These are phyloP conservation scores for Tyria jacobaeae DNA, from an alignment of 2,888 invertebrate species.

Conservation along the genomic window DNA sequence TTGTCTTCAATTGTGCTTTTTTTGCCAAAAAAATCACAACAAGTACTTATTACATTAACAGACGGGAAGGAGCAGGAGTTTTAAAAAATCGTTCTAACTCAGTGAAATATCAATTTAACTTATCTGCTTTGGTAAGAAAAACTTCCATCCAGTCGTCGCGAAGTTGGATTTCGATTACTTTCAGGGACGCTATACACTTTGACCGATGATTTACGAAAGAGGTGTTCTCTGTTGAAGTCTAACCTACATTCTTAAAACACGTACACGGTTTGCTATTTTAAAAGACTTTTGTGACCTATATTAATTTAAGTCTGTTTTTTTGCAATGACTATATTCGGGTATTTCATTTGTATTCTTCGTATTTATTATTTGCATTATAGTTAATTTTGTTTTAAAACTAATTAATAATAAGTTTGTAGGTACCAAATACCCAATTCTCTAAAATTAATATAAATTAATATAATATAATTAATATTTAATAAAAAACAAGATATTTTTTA, in stretches of 20 bases:
- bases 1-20: background rate
- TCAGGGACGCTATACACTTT: constrained; percentile 30
- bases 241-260: background rate
- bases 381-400: too few relatives aligned
- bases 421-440: too few relatives aligned
- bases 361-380: too few relatives aligned
- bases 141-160: constrained; percentile 41
- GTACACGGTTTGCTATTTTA: too few relatives aligned
- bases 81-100: constrained; percentile 46
- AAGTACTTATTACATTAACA: constrained; percentile 32
- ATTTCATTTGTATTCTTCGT: too few relatives aligned
- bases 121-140: constrained; percentile 56
- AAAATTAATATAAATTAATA: too few relatives aligned
- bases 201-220: background rate
- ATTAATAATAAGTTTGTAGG: too few relatives aligned
- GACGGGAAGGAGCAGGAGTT: constrained; percentile 22
- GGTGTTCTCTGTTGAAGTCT: background rate
- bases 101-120: constrained; percentile 61
- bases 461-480: too few relatives aligned
- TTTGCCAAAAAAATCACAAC: constrained; percentile 3
- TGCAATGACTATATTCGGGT: too few relatives aligned
- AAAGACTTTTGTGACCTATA: too few relatives aligned
- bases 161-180: constrained; percentile 52
- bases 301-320: too few relatives aligned
- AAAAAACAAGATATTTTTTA: too few relatives aligned